Evolutionary conservation across 2,113 vertebrate species (phyloP), one percentile per base, ranked within the genome.

Genomic region (Monarcha castaneiventris): DNA sequence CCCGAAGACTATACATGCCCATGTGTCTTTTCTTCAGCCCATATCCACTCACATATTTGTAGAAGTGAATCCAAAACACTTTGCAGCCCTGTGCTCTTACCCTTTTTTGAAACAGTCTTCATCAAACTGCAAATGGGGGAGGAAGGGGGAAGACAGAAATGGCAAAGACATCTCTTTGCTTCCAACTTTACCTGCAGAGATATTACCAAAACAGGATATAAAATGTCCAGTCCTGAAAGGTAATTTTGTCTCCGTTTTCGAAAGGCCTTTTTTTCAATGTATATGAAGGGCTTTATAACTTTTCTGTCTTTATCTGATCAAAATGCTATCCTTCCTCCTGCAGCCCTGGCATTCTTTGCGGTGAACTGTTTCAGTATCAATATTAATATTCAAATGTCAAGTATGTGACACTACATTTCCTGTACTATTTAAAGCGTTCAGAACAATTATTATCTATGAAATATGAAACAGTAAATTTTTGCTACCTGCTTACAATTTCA

Each of bases 311-410:
- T 87, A 95, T 88, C 94, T 96, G 82, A 95, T 97, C 35, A 56
- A 96, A 96, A 84, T 62, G 51, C n/a, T 97, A 63, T 78, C 93
- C 94, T 94, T 94, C 93, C 43, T 92, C 78, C 78, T 95, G 86
- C 79, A 63, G 54, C 55, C 94, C 81, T 81, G 96, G 92, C 94
- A 97, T 97, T 97, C 94, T 98, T 68, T 98, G 97, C 89, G 97
- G 97, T 96, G 81, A 97, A 94, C 95, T 97, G 95, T 97, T 97
- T 98, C 97, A 73, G 97, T 98, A 98, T 97, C 97, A 97, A 80
- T 98, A 97, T 98, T 97, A 96, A 97, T 96, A 97, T 22, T 95
- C 90, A 98, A 98, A 98, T 98, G 98, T 98, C 98, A 98, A 97
- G 96, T 94, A 92, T 95, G 96, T 96, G 97, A 98, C 92, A 97